Evolutionary conservation across 2,113 vertebrate species (phyloP), one percentile per base, ranked within the genome.

Genomic region (Podarcis raffonei): DNA sequence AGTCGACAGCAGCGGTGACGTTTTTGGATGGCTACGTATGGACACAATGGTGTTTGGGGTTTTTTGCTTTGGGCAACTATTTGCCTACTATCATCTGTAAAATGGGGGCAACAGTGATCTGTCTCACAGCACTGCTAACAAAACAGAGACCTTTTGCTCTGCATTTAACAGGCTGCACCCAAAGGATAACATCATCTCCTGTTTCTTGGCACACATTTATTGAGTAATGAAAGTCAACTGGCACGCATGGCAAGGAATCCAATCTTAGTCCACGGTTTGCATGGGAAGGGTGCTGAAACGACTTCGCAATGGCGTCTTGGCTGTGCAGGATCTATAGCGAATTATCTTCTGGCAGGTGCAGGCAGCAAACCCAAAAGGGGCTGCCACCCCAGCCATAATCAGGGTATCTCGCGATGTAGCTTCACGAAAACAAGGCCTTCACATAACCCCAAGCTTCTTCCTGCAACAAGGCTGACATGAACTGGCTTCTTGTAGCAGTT

Each of bases 401-500:
- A 0, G 4, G 27, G 30, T 42, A 53, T 90, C 87, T 75, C 69
- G 65, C 80, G 4, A 3, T 85, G 48, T 65, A 66, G 69, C 76
- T 82, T 76, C 11, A 53, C 66, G 1, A 0, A 35, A 65, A 84
- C 53, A 62, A 25, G 23, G 9, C 68, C 89, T 83, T 0, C 6
- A 85, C 77, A 42, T 85, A 35, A 42, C 18, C 78, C 8, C 48
- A 53, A 37, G 0, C 42, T 92, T 77, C 87, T 11, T 48, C 11
- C 35, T 65, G 86, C 66, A 62, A 62, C 83, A 81, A 80, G 27
- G 84, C 13, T 27, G 91, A 86, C 62, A 62, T 89, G 25, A 53
- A 25, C 20, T 20, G 71, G 42, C 7, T 20, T 25, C 11, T 48
- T 57, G 48, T 32, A 20, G 39, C 25, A 57, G 15, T 27, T 71